A percentile compares a stretch with the other conserved stretches of the same genome.
phyloP scores from a whole-genome alignment of 2,113 vertebrate genomes.

The Corythornis vintsioides region DNA sequence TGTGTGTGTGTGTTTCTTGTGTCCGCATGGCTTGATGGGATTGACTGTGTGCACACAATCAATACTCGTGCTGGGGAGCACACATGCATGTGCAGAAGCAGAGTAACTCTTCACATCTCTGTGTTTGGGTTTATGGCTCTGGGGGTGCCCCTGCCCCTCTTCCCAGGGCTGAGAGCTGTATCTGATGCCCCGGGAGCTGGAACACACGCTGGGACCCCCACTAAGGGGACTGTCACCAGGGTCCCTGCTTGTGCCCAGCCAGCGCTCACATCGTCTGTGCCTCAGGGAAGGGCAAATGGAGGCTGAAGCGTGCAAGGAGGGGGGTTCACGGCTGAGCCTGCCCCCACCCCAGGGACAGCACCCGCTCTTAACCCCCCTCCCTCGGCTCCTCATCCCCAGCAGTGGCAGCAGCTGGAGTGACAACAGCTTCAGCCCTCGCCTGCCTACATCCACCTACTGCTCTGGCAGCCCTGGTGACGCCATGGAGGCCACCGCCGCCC shows the following conservation, averaged over 20 bases:
- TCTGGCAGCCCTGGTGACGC: background rate
- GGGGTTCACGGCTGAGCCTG: background rate
- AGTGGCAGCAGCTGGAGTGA: constrained; percentile 57
- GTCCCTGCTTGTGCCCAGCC: background rate
- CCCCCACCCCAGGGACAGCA: background rate
- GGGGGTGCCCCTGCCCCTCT: background rate
- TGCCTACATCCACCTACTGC: accelerated
- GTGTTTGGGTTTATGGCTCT: too few relatives aligned
- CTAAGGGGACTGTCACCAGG: background rate
- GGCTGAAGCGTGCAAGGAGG: background rate
- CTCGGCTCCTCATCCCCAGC: background rate
- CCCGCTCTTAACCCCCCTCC: background rate
- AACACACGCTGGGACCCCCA: accelerated
- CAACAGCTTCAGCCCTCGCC: background rate
- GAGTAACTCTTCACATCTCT: accelerated
- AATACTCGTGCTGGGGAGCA: accelerated
- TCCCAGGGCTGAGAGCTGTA: background rate
- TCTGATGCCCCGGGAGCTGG: background rate
- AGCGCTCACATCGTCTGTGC: background rate
- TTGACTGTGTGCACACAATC: too few relatives aligned
- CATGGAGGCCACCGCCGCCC: constrained; percentile 54
- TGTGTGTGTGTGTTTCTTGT: background rate
- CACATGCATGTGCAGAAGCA: background rate
- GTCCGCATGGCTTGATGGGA: background rate
- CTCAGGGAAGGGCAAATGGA: background rate